A percentile compares a stretch with the other conserved stretches of the same genome.
phyloP scores from a whole-genome alignment of 2,113 vertebrate genomes.

The Pleuronectes platessa region DNA sequence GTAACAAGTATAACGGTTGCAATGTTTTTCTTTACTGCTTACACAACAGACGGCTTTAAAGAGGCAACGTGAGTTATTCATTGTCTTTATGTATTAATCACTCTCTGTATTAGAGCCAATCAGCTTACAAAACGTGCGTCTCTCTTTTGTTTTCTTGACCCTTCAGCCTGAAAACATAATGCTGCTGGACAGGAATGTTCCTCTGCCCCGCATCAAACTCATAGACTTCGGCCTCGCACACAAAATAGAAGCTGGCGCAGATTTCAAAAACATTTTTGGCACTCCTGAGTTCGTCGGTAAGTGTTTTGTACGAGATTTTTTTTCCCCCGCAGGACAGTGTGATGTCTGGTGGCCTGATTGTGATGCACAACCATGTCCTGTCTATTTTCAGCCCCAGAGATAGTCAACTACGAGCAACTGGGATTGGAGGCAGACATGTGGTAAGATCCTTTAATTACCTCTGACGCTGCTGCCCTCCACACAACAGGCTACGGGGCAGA shows the following conservation, averaged over 20 bases:
- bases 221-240: slow-evolving; percentile 98
- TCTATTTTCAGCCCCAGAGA: slow-evolving; percentile 95
- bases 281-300: slow-evolving; percentile 98
- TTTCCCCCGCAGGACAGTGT: slow-evolving; percentile 10
- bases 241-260: slow-evolving; percentile 92
- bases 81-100: background rate
- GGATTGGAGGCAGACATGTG: slow-evolving; percentile 98
- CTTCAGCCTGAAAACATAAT: slow-evolving; percentile 98
- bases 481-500: slow-evolving; percentile 14
- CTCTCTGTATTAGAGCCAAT: background rate
- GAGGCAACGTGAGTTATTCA: slow-evolving; percentile 51
- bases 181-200: slow-evolving; percentile 92
- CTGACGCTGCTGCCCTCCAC: slow-evolving; percentile 35
- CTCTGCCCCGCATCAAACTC: slow-evolving; percentile 92
- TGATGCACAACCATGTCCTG: slow-evolving; percentile 23
- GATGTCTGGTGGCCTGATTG: slow-evolving; percentile 35
- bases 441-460: slow-evolving; percentile 81
- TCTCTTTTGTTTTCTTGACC: slow-evolving; percentile 53
- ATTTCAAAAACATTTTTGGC: slow-evolving; percentile 98
- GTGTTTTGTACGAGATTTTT: slow-evolving; percentile 45
- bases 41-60: slow-evolving; percentile 39
- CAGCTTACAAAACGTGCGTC: background rate
- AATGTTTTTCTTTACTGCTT: slow-evolving; percentile 59
- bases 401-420: slow-evolving; percentile 95
- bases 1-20: slow-evolving; percentile 2